Evolutionary conservation across 1,140 invertebrate species (phyloP), one percentile per base, ranked within the genome.

Genomic region (Cyphomyrmex costatus): DNA sequence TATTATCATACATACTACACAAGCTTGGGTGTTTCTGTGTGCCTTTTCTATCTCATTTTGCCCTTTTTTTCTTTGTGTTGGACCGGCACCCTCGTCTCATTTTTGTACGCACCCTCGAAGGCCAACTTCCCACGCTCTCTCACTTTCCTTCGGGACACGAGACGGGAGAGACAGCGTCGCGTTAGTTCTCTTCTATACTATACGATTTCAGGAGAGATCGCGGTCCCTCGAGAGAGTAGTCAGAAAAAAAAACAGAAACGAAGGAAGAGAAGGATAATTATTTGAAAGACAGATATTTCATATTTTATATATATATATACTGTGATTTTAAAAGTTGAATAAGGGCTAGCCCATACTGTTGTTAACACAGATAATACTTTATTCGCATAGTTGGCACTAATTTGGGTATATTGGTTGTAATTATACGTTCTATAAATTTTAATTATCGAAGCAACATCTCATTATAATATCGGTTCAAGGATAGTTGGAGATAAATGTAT

Each of bases 121-220:
- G 33, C 76, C 19, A 66, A 79, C 60, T 66, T 51, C 66, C 42
- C 14, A 51, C 60, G 42, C 14, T 65, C 58, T 78, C 42, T 79
- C 14, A 24, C 42, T 21, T 66, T 79, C 27, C 27, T 79, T 51
- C 27, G 14, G 30, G 27, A 78, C 16, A 19, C 36, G 27, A 63
- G 76, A 21, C 24, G 24, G 5, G 53, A 42, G 36, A 33, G 5
- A 51, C 10, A 21, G 16, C 19, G 46, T 65, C 36, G 27, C 19
- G 27, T 79, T 66, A 51, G n/a, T 66, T 76, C 56, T 73, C 30
- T 70, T 24, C 60, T 46, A 2, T 71, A 5, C 21, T 58, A 30
- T n/a, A n/a, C n/a, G 10, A 2, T 42, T 49, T 21, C 3, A 24
- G 21, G 10, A 83, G 53, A 87, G 19, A 56, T 53, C 33, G 33